Conservation (phyloP, 2,888 invertebrate genomes). For the Pterobdella sp. region DNA sequence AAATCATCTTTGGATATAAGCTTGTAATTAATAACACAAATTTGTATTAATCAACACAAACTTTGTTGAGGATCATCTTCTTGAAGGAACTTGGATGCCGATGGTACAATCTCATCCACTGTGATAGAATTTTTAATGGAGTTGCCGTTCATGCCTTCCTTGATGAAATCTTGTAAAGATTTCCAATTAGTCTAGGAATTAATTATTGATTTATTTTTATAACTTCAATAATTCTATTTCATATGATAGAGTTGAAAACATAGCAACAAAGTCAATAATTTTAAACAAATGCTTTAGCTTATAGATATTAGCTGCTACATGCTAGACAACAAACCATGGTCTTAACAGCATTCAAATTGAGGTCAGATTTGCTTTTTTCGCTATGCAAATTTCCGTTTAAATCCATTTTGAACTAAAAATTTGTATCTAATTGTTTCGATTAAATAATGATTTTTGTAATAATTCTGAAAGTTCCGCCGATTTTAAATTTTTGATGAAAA, state of each 20-base stretch:
- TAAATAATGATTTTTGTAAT: too few species aligned
- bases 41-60: background rate
- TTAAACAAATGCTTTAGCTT: background rate
- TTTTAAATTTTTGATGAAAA: too few species aligned
- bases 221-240: too few species aligned
- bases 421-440: too few species aligned
- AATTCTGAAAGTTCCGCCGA: too few species aligned
- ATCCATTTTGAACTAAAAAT: constrained; percentile 9
- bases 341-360: background rate
- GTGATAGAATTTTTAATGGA: constrained; percentile 1
- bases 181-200: background rate
- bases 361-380: background rate
- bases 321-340: background rate
- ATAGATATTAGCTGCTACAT: background rate
- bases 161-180: constrained; percentile 13
- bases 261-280: background rate
- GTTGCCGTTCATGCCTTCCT: background rate
- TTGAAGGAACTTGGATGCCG: constrained; percentile 13
- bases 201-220: too few species aligned
- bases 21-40: too few species aligned
- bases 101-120: constrained; percentile 25
- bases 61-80: background rate
- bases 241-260: background rate
- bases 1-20: too few species aligned
- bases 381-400: background rate